phyloP scores from a whole-genome alignment of 2,113 vertebrate genomes.

The Corythornis cristatus region DNA sequence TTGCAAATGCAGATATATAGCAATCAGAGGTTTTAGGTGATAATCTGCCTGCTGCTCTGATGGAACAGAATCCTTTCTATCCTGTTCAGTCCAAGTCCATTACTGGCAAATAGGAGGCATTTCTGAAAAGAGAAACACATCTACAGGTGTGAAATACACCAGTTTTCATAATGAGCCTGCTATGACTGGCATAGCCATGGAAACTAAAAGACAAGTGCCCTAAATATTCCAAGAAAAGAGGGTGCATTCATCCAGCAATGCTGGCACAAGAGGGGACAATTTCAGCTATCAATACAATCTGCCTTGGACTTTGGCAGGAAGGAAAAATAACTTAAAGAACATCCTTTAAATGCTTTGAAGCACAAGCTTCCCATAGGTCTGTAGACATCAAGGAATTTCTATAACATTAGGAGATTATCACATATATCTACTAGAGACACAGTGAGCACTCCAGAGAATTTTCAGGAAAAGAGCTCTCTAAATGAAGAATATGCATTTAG shows the following conservation, averaged over 20 bases:
- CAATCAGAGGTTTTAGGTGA: neutral
- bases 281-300: neutral
- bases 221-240: neutral
- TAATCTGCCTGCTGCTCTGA: neutral
- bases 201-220: neutral
- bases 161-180: neutral
- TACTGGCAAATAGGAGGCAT: neutral
- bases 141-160: neutral
- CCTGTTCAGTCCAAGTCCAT: neutral
- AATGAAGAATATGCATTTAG: slow-evolving; percentile 2
- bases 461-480: neutral
- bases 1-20: neutral
- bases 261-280: neutral
- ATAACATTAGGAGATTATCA: neutral
- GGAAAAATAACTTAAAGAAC: neutral
- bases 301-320: neutral
- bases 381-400: neutral
- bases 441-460: neutral
- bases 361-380: neutral
- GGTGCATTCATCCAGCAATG: neutral
- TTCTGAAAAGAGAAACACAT: neutral
- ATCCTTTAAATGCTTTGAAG: neutral
- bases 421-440: neutral
- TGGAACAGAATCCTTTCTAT: neutral
- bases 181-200: neutral